A percentile compares a stretch with the other conserved stretches of the same genome.
These are phyloP conservation scores for Nycticebus coucang DNA, from an alignment of 2,113 vertebrate genomes.

Conservation along the genomic window DNA sequence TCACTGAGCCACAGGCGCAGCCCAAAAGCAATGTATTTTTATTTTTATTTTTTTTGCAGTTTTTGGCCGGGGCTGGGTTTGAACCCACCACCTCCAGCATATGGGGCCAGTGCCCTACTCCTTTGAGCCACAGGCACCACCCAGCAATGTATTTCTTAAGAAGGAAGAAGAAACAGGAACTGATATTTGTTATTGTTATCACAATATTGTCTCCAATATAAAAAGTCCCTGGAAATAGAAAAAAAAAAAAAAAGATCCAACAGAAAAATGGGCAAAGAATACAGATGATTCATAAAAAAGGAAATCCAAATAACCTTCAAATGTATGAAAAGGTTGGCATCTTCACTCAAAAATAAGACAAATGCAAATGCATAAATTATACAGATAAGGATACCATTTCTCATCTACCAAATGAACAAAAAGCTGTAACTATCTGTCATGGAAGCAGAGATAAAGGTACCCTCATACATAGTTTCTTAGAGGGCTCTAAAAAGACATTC, in stretches of 20 bases:
- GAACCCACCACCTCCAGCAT: too few species aligned
- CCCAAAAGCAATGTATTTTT: too few species aligned
- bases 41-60: too few species aligned
- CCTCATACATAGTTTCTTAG: background rate
- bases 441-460: background rate
- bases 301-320: constrained; percentile 6
- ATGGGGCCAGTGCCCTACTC: too few species aligned
- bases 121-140: too few species aligned
- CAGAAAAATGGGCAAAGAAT: background rate
- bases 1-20: too few species aligned
- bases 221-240: background rate
- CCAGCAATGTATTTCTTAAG: background rate
- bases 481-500: background rate
- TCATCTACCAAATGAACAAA: background rate
- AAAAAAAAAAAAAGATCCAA: background rate
- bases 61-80: too few species aligned
- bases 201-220: background rate
- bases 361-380: background rate
- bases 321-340: background rate
- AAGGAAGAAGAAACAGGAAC: constrained; percentile 7
- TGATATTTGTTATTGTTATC: background rate
- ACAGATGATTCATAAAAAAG: background rate
- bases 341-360: constrained; percentile 35
- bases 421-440: background rate
- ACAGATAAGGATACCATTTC: background rate